These are phyloP conservation scores for Nannospalax galili DNA, from an alignment of 2,113 vertebrate genomes.

Conservation along the genomic window DNA sequence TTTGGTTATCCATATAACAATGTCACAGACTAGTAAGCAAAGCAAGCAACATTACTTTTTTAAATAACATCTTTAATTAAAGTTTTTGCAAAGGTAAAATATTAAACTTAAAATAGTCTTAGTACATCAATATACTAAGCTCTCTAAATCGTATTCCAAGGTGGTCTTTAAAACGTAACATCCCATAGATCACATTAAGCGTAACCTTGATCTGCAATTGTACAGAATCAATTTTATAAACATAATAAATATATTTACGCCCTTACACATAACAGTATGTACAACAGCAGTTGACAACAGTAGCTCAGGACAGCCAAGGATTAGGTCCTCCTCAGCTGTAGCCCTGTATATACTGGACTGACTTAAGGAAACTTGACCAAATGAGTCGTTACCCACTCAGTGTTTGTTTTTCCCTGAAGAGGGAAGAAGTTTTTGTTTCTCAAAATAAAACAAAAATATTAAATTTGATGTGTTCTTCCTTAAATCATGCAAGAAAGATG, in stretches of 20 bases:
- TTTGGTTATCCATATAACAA: conserved; percentile 51
- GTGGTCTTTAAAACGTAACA: conserved; percentile 90
- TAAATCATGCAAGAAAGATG: conserved; percentile 75
- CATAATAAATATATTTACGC: conserved; percentile 93
- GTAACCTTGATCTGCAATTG: conserved; percentile 92
- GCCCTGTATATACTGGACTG: conserved; percentile 82
- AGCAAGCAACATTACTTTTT: conserved; percentile 86
- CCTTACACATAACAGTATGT: conserved; percentile 92
- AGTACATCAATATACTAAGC: conserved; percentile 93
- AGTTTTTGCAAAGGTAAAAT: conserved; percentile 95
- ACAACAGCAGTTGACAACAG: conserved; percentile 92
- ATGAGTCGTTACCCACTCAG: conserved; percentile 81
- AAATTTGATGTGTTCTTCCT: conserved; percentile 64
- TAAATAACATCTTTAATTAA: conserved; percentile 95
- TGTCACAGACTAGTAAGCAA: conserved; percentile 70
- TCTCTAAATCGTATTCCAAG: conserved; percentile 91
- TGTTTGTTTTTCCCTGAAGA: conserved; percentile 79
- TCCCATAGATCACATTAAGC: conserved; percentile 91
- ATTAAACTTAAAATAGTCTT: conserved; percentile 94
- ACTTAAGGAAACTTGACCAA: conserved; percentile 78
- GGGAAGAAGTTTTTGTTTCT: conserved; percentile 79
- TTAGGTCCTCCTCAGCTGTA: conserved; percentile 82
- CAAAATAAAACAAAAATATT: conserved; percentile 74
- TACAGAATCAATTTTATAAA: conserved; percentile 93
- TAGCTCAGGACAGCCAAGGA: conserved; percentile 89